Evolutionary conservation across 1,140 invertebrate genomes (phyloP).

Genomic region (Drosophila bocqueti): DNA sequence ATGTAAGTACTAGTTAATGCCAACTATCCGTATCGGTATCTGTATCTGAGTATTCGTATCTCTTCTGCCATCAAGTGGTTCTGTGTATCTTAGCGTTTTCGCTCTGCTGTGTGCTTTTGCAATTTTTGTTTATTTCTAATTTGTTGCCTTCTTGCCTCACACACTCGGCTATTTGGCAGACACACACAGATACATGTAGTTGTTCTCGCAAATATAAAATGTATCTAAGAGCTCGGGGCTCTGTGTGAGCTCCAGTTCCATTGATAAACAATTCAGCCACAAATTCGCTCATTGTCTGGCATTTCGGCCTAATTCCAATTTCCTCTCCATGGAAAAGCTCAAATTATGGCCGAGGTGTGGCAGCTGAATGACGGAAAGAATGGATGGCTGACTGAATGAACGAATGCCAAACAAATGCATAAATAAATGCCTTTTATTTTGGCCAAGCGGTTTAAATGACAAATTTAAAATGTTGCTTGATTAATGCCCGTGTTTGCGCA

Average conservation of each 20-base stretch:
- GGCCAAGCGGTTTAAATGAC: constrained; percentile 13
- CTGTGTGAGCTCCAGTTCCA: constrained; percentile 48
- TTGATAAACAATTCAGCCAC: constrained; percentile 57
- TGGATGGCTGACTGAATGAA: constrained; percentile 12
- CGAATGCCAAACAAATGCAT: constrained; percentile 23
- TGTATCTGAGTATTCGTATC: constrained; percentile 28
- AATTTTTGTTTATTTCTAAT: constrained; percentile 65
- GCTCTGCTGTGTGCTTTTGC: constrained; percentile 51
- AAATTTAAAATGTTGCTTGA: constrained; percentile 9
- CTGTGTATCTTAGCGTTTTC: constrained; percentile 21
- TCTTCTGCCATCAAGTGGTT: constrained; percentile 19
- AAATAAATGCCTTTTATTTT: constrained; percentile 35
- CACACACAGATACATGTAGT: not conserved
- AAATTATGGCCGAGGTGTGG: constrained; percentile 47
- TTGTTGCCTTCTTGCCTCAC: constrained; percentile 44
- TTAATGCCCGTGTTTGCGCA: constrained; percentile 20
- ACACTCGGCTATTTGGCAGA: constrained; percentile 31
- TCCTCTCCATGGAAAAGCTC: constrained; percentile 31
- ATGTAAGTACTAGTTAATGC: constrained; percentile 79
- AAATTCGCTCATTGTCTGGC: constrained; percentile 53
- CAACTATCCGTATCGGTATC: constrained; percentile 45
- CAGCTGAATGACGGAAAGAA: constrained; percentile 21
- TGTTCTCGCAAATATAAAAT: constrained; percentile 10
- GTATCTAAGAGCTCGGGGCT: constrained; percentile 25
- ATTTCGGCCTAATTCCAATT: constrained; percentile 38